Base-by-base conservation (phyloP, 2,797 vertebrate species). In the Sylvia borin region DNA sequence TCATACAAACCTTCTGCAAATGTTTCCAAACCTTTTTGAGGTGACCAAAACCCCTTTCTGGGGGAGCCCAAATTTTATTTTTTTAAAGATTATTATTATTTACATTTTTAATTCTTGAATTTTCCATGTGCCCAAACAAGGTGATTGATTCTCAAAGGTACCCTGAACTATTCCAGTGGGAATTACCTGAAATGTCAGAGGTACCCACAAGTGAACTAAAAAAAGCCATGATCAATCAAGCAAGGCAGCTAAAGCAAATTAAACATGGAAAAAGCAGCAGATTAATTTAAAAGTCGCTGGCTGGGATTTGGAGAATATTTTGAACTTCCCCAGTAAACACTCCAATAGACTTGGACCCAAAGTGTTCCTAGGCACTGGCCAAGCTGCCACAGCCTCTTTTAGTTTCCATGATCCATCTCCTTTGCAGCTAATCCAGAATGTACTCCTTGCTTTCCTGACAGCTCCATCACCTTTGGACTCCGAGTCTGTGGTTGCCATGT, bases 311-410 rank as follows among this genome's bases (percentile, higher is more conserved):
- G 29, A 78, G 83, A 80, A 76, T 90, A 70, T 76, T 90, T 90
- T 94, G 75, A 90, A 43, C 54, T 95, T 92, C 74, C 86, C 57
- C 48, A 2, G 53, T 79, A 90, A 90, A 70, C 2, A 29, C 76
- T 91, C 60, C 80, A 79, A 61, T 29, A 55, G 12, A 58, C 57
- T 96, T 95, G 95, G 93, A 82, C 80, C 73, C 87, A 5, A 85
- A 96, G 74, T 84, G 95, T 93, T 96, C 95, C 95, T 82, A 90
- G 66, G 67, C 34, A 74, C 48, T 58, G 79, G 92, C 95, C 96
- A 97, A 95, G 85, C 85, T 90, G 88, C 80, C 80, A 64, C 73
- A 90, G 67, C 4, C 62, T 78, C 47, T 71, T 42, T 72, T n/a
- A 57, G 43, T 96, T 96, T 96, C 94, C 85, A 65, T 43, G 32